Evolutionary conservation across 1,140 invertebrate species (phyloP), one percentile per base, ranked within the genome.

Genomic region (Achatina immaculata): DNA sequence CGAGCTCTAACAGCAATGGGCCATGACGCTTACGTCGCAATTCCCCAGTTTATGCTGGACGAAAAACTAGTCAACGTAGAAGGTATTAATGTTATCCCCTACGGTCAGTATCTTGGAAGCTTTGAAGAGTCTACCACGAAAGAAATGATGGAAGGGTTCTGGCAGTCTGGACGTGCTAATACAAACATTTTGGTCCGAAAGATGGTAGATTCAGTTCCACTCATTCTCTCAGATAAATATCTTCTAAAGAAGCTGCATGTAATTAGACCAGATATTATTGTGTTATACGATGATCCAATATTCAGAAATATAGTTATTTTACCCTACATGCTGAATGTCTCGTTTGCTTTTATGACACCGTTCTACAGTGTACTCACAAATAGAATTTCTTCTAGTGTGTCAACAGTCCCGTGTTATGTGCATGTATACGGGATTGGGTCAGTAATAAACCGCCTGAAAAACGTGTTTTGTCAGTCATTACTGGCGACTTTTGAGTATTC

Each of bases 321-420:
- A 4, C 75, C 83, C 19, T 84, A 84, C 45, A 78, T 62, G 21
- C 66, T 84, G 21, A 65, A 45, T n/a, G 66, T 83, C 16, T 76
- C 81, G n/a, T 84, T 81, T 36, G 76, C 78, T 2, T 78, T 72
- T 24, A 43, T 68, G 9, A 80, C 81, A 3, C 7, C 76, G 0
- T 31, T 3, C 0, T 66, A 62, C 31, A 75, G 81, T 11, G 55
- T 71, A 14, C 19, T 31, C 1, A 14, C 11, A 0, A 40, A 72
- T 19, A 73, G 80, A 43, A 58, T 75, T 9, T 78, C 81, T 0
- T 74, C 55, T n/a, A 34, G 55, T 16, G 62, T 43, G 0, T 51
- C 77, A 21, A 24, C 75, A 31, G 42, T 65, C 0, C 82, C 84
- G 4, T 66, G 38, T 31, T 14, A 51, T 3, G 0, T 81, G 2